Conservation (phyloP, 2,797 vertebrate species). For the Chromobotia macracanthus region DNA sequence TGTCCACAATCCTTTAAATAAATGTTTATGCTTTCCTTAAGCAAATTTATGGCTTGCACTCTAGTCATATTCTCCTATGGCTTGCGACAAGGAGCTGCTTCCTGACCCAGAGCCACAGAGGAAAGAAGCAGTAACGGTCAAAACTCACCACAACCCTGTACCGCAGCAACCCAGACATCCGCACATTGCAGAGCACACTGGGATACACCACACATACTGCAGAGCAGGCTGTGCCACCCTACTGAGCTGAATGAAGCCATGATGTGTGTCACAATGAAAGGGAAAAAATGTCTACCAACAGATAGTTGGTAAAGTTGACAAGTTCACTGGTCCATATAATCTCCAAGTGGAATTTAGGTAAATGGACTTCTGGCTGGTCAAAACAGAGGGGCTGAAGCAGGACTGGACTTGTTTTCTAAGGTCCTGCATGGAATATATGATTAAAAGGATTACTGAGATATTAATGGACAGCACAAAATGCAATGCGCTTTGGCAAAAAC, state of each 20-base stretch:
- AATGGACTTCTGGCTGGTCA: too few species aligned
- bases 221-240: background rate
- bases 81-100: slow-evolving; percentile 49
- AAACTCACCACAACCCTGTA: slow-evolving; percentile 48
- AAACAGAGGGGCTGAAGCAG: too few species aligned
- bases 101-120: slow-evolving; percentile 48
- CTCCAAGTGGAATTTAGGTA: too few species aligned
- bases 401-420: too few species aligned
- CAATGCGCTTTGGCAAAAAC: too few species aligned
- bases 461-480: too few species aligned
- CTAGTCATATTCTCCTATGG: slow-evolving; percentile 35
- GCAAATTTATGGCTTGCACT: slow-evolving; percentile 46
- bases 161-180: slow-evolving; percentile 47
- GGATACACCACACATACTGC: slow-evolving; percentile 14
- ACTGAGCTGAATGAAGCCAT: slow-evolving; percentile 33
- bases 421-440: too few species aligned
- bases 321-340: too few species aligned
- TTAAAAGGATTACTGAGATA: too few species aligned
- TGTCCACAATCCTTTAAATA: slow-evolving; percentile 7
- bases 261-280: slow-evolving; percentile 41
- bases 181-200: slow-evolving; percentile 21
- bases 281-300: background rate
- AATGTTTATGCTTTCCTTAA: slow-evolving; percentile 7
- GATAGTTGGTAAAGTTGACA: too few species aligned
- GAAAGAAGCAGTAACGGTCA: slow-evolving; percentile 60